phyloP scores from a whole-genome alignment of 2,888 invertebrate genomes.

The Linnaemya tessellans region DNA sequence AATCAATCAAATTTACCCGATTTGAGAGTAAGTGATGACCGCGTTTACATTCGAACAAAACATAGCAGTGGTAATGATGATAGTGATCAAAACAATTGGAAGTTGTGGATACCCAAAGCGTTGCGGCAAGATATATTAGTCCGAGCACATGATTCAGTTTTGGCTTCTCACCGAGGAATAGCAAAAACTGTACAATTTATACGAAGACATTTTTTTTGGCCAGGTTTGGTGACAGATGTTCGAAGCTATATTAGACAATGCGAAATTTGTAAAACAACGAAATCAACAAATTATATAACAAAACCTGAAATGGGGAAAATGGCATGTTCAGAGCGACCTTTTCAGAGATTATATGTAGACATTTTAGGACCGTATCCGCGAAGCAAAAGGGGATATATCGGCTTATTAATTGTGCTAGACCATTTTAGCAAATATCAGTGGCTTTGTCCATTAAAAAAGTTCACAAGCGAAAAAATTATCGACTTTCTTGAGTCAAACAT shows the following conservation, averaged over 20 bases:
- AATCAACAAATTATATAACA: not conserved
- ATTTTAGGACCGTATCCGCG: not conserved
- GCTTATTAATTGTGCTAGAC: not conserved
- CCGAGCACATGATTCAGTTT: too few species aligned
- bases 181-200: too few species aligned
- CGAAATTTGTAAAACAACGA: not conserved
- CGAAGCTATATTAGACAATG: not conserved
- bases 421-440: not conserved
- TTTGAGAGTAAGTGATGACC: too few species aligned
- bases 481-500: not conserved
- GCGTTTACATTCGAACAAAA: too few species aligned
- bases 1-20: too few species aligned
- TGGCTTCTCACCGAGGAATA: too few species aligned
- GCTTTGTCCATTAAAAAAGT: not conserved
- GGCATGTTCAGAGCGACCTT: not conserved
- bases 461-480: not conserved
- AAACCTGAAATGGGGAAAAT: not conserved
- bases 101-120: too few species aligned
- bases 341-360: not conserved
- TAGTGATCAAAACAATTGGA: too few species aligned
- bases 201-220: slow-evolving; percentile 5
- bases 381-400: not conserved
- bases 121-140: too few species aligned
- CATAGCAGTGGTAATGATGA: too few species aligned
- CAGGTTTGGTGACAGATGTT: not conserved